phyloP scores from a whole-genome alignment of 30 jellyfish, hydroid and myxozoan genomes.

The Turritopsis rubra region DNA sequence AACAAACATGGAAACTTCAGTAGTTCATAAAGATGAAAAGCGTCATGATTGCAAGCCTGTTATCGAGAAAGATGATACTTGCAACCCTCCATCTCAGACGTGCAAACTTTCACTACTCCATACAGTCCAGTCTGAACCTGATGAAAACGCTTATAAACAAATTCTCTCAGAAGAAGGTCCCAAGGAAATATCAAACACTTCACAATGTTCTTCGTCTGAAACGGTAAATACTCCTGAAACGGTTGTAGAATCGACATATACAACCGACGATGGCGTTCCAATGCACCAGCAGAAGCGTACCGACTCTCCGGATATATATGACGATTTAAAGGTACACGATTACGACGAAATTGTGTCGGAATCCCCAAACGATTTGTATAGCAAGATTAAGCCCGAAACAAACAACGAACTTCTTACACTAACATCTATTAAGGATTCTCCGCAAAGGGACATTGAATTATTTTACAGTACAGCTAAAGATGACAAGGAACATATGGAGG shows the following conservation, averaged over 20 bases:
- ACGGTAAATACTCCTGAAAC: not conserved
- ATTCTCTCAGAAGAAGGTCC: not conserved
- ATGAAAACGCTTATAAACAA: not conserved
- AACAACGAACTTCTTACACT: not conserved
- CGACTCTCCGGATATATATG: slow-evolving; percentile 42
- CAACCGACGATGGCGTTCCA: not conserved
- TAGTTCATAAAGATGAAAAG: not conserved
- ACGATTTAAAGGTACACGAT: slow-evolving; percentile 30
- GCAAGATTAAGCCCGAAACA: not conserved
- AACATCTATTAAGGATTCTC: not conserved
- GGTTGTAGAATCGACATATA: not conserved
- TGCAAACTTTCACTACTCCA: not conserved
- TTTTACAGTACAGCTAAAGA: slow-evolving; percentile 30
- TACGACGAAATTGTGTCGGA: slow-evolving; percentile 19
- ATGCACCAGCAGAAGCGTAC: not conserved
- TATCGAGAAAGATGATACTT: too few relatives aligned
- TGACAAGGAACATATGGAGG: slow-evolving; percentile 1
- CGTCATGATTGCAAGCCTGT: too few relatives aligned
- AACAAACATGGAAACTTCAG: not conserved
- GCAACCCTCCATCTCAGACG: not conserved
- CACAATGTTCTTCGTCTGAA: not conserved
- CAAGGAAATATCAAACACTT: not conserved
- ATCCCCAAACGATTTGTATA: slow-evolving; percentile 19
- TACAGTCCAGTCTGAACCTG: not conserved
- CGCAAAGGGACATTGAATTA: slow-evolving; percentile 19